These are phyloP conservation scores for Choloepus hoffmanni DNA, from an alignment of 2,113 vertebrate genomes.

Conservation along the genomic window DNA sequence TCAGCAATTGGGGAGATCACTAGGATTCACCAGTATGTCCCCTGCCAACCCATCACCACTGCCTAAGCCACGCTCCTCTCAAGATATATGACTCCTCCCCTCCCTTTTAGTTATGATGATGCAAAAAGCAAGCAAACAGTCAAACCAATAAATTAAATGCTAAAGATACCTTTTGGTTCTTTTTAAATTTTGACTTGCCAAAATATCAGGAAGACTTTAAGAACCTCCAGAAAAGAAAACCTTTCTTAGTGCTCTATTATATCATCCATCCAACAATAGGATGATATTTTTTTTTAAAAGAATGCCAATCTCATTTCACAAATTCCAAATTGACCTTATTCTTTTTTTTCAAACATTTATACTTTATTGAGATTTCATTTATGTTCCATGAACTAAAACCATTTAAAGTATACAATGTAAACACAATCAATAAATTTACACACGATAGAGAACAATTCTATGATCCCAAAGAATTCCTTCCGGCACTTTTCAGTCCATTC, in stretches of 20 bases:
- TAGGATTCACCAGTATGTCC: neutral
- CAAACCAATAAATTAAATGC: neutral
- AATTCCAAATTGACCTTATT: neutral
- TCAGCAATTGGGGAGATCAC: neutral
- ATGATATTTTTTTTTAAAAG: conserved; percentile 1
- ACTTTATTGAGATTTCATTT: too few relatives aligned
- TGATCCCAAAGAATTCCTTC: too few relatives aligned
- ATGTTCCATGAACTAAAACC: too few relatives aligned
- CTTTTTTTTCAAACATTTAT: neutral
- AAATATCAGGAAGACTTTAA: neutral
- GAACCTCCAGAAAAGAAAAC: neutral
- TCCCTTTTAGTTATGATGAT: neutral
- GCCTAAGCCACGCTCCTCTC: neutral
- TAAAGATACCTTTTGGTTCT: neutral
- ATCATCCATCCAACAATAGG: neutral
- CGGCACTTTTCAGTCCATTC: too few relatives aligned
- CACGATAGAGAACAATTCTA: too few relatives aligned
- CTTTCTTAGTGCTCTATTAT: neutral
- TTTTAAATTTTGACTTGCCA: neutral
- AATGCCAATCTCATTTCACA: conserved; percentile 2
- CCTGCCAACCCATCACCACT: neutral
- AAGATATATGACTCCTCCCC: neutral
- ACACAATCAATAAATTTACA: too few relatives aligned
- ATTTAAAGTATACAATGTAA: too few relatives aligned
- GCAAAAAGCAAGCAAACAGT: neutral